Percentiles rank a stretch among this genome's conserved stretches.
Conservation (phyloP, 2,888 invertebrate species). For the Protonemura montana region DNA sequence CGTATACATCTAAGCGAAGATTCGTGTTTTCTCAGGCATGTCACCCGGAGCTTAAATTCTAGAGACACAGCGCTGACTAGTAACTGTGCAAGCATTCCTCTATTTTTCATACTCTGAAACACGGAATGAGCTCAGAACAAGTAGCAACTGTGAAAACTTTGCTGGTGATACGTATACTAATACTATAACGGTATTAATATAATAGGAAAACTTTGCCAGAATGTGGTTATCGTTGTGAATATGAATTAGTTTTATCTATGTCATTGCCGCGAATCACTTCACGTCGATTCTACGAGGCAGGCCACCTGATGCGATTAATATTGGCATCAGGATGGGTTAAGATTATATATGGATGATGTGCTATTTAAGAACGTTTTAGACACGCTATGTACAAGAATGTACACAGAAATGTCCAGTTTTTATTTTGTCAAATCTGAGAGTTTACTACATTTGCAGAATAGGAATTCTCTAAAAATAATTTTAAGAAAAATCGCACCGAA, state of each 20-base stretch:
- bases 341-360: too few species aligned
- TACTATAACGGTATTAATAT: not conserved
- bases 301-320: too few species aligned
- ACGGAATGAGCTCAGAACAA: not conserved
- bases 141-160: not conserved
- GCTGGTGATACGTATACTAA: not conserved
- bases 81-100: not conserved
- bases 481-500: too few species aligned
- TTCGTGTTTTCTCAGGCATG: not conserved
- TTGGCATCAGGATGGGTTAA: too few species aligned
- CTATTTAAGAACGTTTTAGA: too few species aligned
- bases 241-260: not conserved
- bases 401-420: too few species aligned
- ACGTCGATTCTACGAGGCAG: not conserved
- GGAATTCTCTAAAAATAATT: too few species aligned
- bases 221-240: not conserved
- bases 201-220: not conserved
- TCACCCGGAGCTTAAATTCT: not conserved
- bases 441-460: too few species aligned
- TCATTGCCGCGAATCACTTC: conserved; percentile 12
- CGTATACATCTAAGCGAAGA: conserved; percentile 1
- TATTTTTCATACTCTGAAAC: not conserved
- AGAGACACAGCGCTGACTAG: not conserved
- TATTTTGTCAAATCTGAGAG: too few species aligned
- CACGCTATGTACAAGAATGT: too few species aligned